Evolutionary conservation across 2,888 invertebrate species (phyloP).

Genomic region (Abrostola tripartita): DNA sequence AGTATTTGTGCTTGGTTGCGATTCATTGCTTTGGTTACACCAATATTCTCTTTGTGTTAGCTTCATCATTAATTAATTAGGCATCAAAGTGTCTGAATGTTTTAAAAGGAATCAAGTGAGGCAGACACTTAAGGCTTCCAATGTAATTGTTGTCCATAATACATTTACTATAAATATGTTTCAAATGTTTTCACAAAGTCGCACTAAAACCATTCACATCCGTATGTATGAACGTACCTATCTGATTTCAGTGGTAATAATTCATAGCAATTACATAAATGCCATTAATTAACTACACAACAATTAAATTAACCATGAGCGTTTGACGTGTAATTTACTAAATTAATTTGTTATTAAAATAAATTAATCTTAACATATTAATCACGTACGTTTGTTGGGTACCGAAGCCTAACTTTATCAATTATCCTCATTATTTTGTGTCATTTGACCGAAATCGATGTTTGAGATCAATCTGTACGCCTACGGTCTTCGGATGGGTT

Average conservation of each 20-base stretch:
- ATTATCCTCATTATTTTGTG: constrained; percentile 8
- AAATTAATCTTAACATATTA: constrained; percentile 37
- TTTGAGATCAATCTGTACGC: background rate
- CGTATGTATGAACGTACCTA: background rate
- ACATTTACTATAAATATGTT: too few relatives aligned
- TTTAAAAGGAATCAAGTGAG: too few relatives aligned
- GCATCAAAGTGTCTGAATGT: too few relatives aligned
- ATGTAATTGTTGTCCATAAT: too few relatives aligned
- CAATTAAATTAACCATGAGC: constrained; percentile 29
- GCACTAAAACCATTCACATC: background rate
- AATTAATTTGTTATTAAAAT: constrained; percentile 47
- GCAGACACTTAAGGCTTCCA: too few relatives aligned
- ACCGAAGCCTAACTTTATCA: constrained; percentile 4
- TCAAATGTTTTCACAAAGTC: too few relatives aligned
- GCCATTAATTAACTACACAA: constrained; percentile 21
- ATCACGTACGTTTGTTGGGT: constrained; percentile 2
- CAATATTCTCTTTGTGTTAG: too few relatives aligned
- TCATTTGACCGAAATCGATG: constrained; percentile 1
- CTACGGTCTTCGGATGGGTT: background rate
- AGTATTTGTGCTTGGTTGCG: too few relatives aligned
- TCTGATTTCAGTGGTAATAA: background rate
- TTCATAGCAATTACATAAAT: constrained; percentile 15
- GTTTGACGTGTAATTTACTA: constrained; percentile 33
- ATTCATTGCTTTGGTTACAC: too few relatives aligned
- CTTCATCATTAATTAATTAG: too few relatives aligned